phyloP scores from a whole-genome alignment of 2,113 vertebrate genomes.

The Atrichornis clamosus region DNA sequence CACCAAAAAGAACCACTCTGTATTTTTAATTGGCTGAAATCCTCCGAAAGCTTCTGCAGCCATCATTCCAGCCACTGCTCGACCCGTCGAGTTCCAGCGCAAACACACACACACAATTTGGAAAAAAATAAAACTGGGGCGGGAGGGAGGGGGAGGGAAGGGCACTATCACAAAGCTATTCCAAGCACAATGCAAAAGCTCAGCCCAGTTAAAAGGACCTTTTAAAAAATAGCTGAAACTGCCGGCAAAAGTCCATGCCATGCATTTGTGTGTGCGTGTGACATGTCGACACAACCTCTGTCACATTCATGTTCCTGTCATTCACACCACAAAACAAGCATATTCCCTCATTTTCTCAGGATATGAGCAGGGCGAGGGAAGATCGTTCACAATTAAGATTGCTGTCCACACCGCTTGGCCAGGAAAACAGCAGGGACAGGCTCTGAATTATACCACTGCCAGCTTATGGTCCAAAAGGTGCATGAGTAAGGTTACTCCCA shows the following conservation, averaged over 20 bases:
- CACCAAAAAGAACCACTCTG: slow-evolving; percentile 70
- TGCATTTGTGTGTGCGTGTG: neutral
- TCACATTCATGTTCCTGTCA: neutral
- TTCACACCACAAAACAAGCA: neutral
- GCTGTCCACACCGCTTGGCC: neutral
- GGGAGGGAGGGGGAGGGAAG: neutral
- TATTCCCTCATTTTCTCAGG: slow-evolving; percentile 4
- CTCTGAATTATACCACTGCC: neutral
- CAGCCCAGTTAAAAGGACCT: neutral
- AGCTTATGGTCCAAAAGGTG: neutral
- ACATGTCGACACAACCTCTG: neutral
- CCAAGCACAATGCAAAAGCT: neutral
- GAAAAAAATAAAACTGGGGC: neutral
- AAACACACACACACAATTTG: neutral
- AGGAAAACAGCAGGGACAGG: slow-evolving; percentile 26
- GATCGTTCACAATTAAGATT: neutral
- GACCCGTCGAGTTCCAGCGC: neutral
- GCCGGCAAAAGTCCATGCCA: neutral
- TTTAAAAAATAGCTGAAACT: neutral
- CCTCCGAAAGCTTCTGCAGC: slow-evolving; percentile 47
- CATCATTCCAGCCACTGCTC: neutral
- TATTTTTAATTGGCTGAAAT: slow-evolving; percentile 73
- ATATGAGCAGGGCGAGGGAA: neutral
- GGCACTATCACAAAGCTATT: neutral
- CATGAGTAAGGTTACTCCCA: neutral